Percentiles rank a stretch among this genome's conserved stretches.
These are phyloP conservation scores for Channa argus DNA, from an alignment of 2,113 vertebrate genomes.

Conservation along the genomic window DNA sequence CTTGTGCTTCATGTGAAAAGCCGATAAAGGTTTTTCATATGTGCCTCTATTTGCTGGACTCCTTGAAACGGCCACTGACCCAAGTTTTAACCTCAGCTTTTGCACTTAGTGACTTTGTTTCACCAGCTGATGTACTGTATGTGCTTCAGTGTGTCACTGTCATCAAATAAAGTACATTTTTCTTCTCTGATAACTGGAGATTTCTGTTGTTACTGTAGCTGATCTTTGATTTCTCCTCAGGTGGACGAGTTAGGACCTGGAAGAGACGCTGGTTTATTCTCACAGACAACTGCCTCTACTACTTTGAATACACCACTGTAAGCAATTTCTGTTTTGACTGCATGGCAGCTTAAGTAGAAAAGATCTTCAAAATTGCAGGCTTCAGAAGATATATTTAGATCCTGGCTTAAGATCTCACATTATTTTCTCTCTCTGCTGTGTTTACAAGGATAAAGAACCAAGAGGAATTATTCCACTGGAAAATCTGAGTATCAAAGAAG, in stretches of 20 bases:
- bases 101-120: neutral
- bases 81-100: slow-evolving; percentile 45
- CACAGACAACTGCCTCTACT: slow-evolving; percentile 98
- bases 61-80: slow-evolving; percentile 22
- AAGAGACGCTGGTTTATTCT: slow-evolving; percentile 98
- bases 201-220: neutral
- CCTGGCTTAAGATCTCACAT: too few relatives aligned
- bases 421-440: neutral
- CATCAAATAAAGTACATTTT: neutral
- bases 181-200: neutral
- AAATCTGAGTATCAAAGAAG: slow-evolving; percentile 95
- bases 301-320: slow-evolving; percentile 98
- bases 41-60: slow-evolving; percentile 40
- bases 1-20: slow-evolving; percentile 51
- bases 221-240: slow-evolving; percentile 80
- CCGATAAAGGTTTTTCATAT: slow-evolving; percentile 10
- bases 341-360: neutral
- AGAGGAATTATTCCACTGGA: slow-evolving; percentile 97
- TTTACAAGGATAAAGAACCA: slow-evolving; percentile 93
- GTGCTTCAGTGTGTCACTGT: slow-evolving; percentile 23
- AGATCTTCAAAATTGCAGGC: neutral
- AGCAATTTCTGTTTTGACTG: slow-evolving; percentile 64
- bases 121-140: slow-evolving; percentile 36
- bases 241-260: slow-evolving; percentile 97
- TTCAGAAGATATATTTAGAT: neutral